A percentile compares a stretch with the other conserved stretches of the same genome.
Conservation (phyloP, 2,797 vertebrate species). For the Pachyuromys duprasi region DNA sequence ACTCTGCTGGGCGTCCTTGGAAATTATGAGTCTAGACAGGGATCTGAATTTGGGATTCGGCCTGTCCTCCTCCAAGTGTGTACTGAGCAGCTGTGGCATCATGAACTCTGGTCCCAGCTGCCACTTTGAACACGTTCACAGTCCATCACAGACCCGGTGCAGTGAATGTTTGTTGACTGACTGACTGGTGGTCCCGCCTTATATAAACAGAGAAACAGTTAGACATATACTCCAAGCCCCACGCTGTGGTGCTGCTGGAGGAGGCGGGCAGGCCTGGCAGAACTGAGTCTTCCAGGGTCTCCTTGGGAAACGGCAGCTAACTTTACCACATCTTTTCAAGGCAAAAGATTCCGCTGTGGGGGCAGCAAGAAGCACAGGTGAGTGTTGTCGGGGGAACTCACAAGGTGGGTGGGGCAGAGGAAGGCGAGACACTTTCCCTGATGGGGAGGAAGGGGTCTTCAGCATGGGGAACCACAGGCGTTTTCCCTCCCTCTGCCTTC, state of each 20-base stretch:
- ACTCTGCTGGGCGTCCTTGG: background rate
- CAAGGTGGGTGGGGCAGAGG: background rate
- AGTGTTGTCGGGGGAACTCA: background rate
- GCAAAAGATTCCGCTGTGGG: constrained; percentile 78
- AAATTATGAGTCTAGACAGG: background rate
- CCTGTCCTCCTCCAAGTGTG: background rate
- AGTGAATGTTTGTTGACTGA: background rate
- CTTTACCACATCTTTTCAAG: constrained; percentile 50
- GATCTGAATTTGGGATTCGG: background rate
- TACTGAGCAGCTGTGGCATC: background rate
- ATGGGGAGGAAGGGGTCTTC: background rate
- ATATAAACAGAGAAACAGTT: background rate
- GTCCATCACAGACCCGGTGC: fast-evolving
- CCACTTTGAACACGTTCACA: fast-evolving
- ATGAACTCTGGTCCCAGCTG: fast-evolving
- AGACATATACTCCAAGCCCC: background rate
- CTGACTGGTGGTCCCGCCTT: background rate
- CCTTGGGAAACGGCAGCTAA: background rate
- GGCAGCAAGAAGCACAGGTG: constrained; percentile 69
- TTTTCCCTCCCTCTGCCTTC: fast-evolving
- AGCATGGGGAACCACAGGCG: background rate
- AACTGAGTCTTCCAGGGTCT: background rate
- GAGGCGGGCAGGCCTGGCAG: background rate
- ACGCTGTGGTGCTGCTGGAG: fast-evolving
- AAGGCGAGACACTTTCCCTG: background rate